Evolutionary conservation across 2,113 vertebrate species (phyloP).

Genomic region (Emydocephalus ijimae): DNA sequence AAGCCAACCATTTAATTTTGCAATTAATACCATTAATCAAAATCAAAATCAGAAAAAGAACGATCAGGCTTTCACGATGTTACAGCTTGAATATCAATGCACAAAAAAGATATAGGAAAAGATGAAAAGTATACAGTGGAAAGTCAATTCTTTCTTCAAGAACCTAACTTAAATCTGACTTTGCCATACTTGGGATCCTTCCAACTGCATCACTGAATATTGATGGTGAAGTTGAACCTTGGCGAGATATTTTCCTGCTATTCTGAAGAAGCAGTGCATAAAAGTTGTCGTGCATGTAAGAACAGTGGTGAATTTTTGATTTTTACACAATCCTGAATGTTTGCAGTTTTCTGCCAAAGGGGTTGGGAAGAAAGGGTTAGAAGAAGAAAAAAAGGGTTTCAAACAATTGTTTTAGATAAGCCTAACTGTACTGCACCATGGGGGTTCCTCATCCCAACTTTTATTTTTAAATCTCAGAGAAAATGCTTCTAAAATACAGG

Average conservation of each 20-base stretch:
- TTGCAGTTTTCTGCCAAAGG: not conserved
- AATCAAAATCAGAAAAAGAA: not conserved
- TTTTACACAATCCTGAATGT: not conserved
- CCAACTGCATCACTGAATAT: not conserved
- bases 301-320: not conserved
- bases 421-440: not conserved
- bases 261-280: not conserved
- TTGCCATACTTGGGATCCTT: not conserved
- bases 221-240: not conserved
- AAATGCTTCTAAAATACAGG: not conserved
- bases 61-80: not conserved
- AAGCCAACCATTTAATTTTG: not conserved
- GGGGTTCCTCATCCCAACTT: not conserved
- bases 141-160: not conserved
- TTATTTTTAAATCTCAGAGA: not conserved
- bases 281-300: not conserved
- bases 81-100: not conserved
- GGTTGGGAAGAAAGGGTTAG: not conserved
- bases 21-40: not conserved
- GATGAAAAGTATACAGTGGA: not conserved
- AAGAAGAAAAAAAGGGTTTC: not conserved
- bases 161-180: not conserved
- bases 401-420: not conserved
- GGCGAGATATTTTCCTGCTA: not conserved
- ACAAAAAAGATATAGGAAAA: not conserved